phyloP scores from a whole-genome alignment of 2,888 invertebrate genomes.

The Buathra laborator region DNA sequence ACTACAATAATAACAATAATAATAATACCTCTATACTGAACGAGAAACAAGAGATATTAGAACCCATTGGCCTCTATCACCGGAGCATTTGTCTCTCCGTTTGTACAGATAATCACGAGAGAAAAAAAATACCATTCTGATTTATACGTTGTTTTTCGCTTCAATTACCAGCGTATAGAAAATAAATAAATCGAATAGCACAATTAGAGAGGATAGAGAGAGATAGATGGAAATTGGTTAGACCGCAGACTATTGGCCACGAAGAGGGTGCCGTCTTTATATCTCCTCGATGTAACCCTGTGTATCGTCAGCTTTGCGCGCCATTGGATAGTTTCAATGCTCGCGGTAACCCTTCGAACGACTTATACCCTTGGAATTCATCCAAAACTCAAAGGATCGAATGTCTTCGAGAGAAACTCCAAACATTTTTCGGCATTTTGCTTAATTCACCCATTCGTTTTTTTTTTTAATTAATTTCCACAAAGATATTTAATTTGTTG shows the following conservation, averaged over 20 bases:
- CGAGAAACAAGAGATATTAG: constrained; percentile 36
- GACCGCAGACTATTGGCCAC: constrained; percentile 31
- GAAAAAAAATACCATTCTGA: constrained; percentile 29
- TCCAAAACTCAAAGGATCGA: constrained; percentile 15
- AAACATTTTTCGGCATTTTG: background rate
- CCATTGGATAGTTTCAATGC: background rate
- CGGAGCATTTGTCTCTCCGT: constrained; percentile 36
- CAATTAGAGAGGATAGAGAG: background rate
- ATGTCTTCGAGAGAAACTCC: background rate
- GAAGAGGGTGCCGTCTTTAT: constrained; percentile 5
- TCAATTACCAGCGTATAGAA: constrained; percentile 1
- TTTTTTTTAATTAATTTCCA: background rate
- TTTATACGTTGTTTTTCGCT: constrained; percentile 37
- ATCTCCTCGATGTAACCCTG: background rate
- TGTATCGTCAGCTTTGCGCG: constrained; percentile 4
- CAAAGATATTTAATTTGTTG: too few relatives aligned
- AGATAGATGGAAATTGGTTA: constrained; percentile 49
- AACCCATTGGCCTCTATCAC: constrained; percentile 16
- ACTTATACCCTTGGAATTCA: constrained; percentile 32
- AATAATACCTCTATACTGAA: background rate
- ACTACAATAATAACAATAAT: background rate
- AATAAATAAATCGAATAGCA: constrained; percentile 2
- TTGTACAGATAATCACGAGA: constrained; percentile 35
- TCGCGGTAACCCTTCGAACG: background rate
- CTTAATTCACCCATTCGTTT: constrained; percentile 50